Conservation (phyloP, 1,140 invertebrate genomes). For the Drosophila nikananu region DNA sequence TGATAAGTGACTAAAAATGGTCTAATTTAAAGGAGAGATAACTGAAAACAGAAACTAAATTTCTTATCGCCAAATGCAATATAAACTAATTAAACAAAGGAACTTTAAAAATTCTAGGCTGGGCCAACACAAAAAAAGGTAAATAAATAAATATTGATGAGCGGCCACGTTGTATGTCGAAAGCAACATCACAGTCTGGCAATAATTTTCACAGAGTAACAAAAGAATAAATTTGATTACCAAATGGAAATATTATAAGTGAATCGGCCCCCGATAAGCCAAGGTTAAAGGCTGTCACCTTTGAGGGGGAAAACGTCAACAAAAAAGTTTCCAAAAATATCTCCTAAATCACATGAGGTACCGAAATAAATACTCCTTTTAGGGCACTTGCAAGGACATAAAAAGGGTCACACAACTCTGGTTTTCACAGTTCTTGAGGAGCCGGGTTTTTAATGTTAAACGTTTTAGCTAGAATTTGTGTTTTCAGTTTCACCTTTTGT, state of each 20-base stretch:
- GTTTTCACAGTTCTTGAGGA: slow-evolving; percentile 19
- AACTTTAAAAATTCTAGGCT: slow-evolving; percentile 20
- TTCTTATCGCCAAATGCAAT: slow-evolving; percentile 42
- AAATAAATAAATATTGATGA: slow-evolving; percentile 47
- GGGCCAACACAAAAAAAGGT: slow-evolving; percentile 4
- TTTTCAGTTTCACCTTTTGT: slow-evolving; percentile 29
- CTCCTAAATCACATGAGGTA: slow-evolving; percentile 5
- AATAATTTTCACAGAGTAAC: slow-evolving; percentile 17
- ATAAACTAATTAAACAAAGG: slow-evolving; percentile 25
- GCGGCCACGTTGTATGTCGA: slow-evolving; percentile 5
- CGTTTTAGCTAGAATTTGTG: background rate
- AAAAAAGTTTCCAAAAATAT: slow-evolving; percentile 35
- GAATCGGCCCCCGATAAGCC: slow-evolving; percentile 22
- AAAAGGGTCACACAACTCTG: slow-evolving; percentile 22
- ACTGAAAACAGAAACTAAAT: slow-evolving; percentile 12
- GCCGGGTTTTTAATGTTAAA: background rate
- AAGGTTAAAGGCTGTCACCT: slow-evolving; percentile 45
- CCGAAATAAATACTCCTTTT: slow-evolving; percentile 36
- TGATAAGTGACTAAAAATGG: slow-evolving; percentile 25
- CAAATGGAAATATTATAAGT: slow-evolving; percentile 21
- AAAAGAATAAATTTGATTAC: slow-evolving; percentile 52
- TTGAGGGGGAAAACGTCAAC: slow-evolving; percentile 12
- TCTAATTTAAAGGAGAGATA: slow-evolving; percentile 27
- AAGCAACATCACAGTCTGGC: slow-evolving; percentile 22
- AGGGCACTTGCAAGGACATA: slow-evolving; percentile 22